phyloP scores from a whole-genome alignment of 2,888 invertebrate genomes.

The Meiosimyza platycephala region DNA sequence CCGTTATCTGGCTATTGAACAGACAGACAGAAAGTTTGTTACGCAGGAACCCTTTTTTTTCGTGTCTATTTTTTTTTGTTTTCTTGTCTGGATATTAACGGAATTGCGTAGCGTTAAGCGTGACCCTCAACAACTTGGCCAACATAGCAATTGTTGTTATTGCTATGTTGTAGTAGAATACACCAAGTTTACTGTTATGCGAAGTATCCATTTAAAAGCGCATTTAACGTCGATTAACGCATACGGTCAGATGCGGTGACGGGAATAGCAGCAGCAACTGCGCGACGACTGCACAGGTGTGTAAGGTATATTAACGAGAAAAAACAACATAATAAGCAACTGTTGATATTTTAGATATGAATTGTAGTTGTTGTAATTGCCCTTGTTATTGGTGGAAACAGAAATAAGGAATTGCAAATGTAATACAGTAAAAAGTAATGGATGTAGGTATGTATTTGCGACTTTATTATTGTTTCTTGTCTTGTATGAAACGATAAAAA shows the following conservation, averaged over 20 bases:
- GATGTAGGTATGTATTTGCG: too few relatives aligned
- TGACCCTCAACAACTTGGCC: too few relatives aligned
- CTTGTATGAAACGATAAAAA: too few relatives aligned
- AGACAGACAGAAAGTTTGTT: too few relatives aligned
- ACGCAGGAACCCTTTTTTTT: too few relatives aligned
- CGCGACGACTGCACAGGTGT: conserved; percentile 6
- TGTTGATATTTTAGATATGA: background rate
- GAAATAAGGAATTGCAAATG: background rate
- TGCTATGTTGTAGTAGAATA: background rate
- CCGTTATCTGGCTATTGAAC: too few relatives aligned
- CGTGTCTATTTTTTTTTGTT: too few relatives aligned
- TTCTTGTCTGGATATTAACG: too few relatives aligned
- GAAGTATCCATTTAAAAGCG: conserved; percentile 6
- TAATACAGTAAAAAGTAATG: too few relatives aligned
- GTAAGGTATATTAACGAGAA: background rate
- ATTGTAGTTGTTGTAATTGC: background rate
- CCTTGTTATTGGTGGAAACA: background rate
- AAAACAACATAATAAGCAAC: background rate
- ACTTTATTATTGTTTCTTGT: too few relatives aligned
- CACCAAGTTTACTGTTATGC: conserved; percentile 17
- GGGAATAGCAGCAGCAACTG: background rate
- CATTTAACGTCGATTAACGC: conserved; percentile 25
- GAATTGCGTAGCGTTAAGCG: too few relatives aligned
- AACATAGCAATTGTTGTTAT: too few relatives aligned
- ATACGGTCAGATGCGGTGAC: background rate